A percentile compares a stretch with the other conserved stretches of the same genome.
Conservation (phyloP, 2,888 invertebrate species). For the Lepidocyrtoides sp. region DNA sequence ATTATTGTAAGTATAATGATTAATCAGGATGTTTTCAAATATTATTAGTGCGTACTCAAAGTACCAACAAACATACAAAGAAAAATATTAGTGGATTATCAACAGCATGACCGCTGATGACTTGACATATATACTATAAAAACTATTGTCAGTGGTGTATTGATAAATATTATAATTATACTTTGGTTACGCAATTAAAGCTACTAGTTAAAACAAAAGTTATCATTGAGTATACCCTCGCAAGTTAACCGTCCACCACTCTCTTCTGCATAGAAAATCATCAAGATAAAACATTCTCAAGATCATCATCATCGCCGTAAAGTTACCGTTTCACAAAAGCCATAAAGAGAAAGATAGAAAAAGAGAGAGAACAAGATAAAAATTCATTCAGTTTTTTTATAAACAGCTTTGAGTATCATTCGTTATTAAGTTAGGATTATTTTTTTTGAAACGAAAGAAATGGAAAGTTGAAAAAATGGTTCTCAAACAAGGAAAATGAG, state of each 20-base stretch:
- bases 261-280: conserved; percentile 77
- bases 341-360: conserved; percentile 59
- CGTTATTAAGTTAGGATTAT: not conserved
- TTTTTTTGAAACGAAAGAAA: not conserved
- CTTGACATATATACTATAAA: not conserved
- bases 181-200: not conserved
- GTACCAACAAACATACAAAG: not conserved
- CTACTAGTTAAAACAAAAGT: conserved; percentile 33
- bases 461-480: not conserved
- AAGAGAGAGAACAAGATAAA: conserved; percentile 50
- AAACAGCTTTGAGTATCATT: not conserved
- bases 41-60: no score
- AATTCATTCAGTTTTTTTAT: not conserved
- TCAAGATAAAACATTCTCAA: conserved; percentile 67
- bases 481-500: no score
- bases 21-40: not conserved
- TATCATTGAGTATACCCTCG: conserved; percentile 67
- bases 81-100: not conserved
- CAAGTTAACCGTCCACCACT: conserved; percentile 76
- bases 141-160: not conserved
- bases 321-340: conserved; percentile 72
- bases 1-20: not conserved
- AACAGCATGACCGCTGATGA: not conserved
- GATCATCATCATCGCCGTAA: conserved; percentile 56
- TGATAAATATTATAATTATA: not conserved